Base-by-base conservation (phyloP, 2,888 invertebrate species). In the Rotaria magnacalcarata region DNA sequence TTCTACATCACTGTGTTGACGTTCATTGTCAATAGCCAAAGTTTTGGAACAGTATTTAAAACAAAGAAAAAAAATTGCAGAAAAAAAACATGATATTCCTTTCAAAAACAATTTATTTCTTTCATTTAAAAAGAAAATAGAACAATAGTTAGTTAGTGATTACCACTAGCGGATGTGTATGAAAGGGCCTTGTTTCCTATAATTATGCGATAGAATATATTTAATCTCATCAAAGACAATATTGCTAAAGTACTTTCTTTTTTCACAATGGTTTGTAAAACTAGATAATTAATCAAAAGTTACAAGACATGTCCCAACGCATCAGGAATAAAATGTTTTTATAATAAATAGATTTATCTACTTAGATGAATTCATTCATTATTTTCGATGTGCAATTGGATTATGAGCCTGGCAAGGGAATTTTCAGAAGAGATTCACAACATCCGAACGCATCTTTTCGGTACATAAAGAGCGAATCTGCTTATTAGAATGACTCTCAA, bases 1-100 rank as follows among this genome's bases (percentile, higher is more conserved):
- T 67, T 67, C 67, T 67, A 67, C 67, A 67, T 67, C 67, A 67
- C 67, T 67, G 67, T 67, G 34, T 67, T 67, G 67, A 67, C 67
- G 19, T 34, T 67, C 16, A 27, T 67, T 67, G 67, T 67, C 67
- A 67, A 67, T 67, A 67, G 19, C 67, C 67, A 67, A 67, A 27
- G 16, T 67, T 67, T 67, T 67, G 67, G 67, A 34, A 67, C 67
- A 67, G 34, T 67, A 67, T 67, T 67, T 34, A 67, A 67, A 67
- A 67, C 34, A 34, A 67, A 67, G 34, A 6, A 34, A 67, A 67
- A 27, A 19, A 52, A 52, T 0, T 10, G 11, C 52, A 52, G 14
- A 16, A 19, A 27, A 24, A 60, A 27, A 27, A n/a, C 34, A 67
- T 67, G 67, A 67, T 67, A 67, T 67, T 67, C 34, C 67, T 34